Base-by-base conservation (phyloP, 2,797 vertebrate genomes). In the Coccyzus lansbergi region DNA sequence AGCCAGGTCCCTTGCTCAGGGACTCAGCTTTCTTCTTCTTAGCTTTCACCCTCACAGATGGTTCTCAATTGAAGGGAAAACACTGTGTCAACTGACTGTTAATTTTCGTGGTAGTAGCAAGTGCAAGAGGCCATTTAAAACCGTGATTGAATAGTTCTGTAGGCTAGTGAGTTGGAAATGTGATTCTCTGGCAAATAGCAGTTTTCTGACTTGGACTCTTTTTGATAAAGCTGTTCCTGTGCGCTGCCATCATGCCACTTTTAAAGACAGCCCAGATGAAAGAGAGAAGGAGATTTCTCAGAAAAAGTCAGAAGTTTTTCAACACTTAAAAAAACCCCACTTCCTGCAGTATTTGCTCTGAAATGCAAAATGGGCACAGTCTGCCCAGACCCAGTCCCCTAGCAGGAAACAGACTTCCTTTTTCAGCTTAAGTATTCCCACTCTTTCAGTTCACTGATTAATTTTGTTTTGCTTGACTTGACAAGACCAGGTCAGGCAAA, bases 381-480 rank as follows among this genome's bases (percentile, higher is more conserved):
- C 75, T 95, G 64, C 10, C 29, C 25, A 86, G 62, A 9, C 19
- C 33, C 31, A 49, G 26, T 89, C 62, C 55, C 25, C 49, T 34
- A 59, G 68, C 88, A 96, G 91, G 93, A 96, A 95, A 79, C 58
- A 85, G 72, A 38, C 44, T 82, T 42, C 79, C 67, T 83, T 82
- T 94, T 94, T 92, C 86, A 95, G 69, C 62, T 87, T 81, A 95
- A 95, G 52, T 90, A 70, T 56, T 93, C 91, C 91, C 86, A 84
- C 74, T 86, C 81, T 82, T 83, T 83, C 72, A 94, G 53, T 90
- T 95, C 48, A 75, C 59, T 96, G 83, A 95, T 86, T 91, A 88
- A 94, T 95, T 96, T 95, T 89, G 58, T 87, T 97, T 94, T 94
- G 56, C 86, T 91, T 90, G 91, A 96, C 92, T 96, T 96, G 93